These are phyloP conservation scores for Trichacis sp. DNA, from an alignment of 2,888 invertebrate species.

Conservation along the genomic window DNA sequence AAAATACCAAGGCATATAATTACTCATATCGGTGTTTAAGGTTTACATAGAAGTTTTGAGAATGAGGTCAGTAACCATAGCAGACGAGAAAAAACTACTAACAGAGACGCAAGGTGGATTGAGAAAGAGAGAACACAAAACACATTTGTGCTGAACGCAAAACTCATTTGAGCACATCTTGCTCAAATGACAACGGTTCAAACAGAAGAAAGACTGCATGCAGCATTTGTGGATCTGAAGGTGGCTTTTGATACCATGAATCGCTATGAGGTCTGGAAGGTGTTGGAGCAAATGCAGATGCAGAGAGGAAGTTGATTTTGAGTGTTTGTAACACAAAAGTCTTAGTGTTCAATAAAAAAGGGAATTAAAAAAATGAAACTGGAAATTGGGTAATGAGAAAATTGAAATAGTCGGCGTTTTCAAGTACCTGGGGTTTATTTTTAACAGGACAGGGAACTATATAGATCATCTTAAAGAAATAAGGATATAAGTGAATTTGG, in stretches of 20 bases:
- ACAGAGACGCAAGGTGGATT: no score
- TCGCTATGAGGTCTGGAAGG: conserved; percentile 28
- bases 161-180: no score
- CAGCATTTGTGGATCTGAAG: conserved; percentile 29
- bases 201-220: no score
- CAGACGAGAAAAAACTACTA: no score
- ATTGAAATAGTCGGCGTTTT: no score
- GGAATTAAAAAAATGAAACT: conserved; percentile 17
- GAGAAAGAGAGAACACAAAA: no score
- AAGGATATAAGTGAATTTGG: no score
- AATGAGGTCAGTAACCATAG: conserved; percentile 30
- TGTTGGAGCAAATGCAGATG: conserved; percentile 22
- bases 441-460: no score
- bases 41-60: conserved; percentile 12
- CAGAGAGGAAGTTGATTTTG: conserved; percentile 10
- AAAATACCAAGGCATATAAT: conserved; percentile 1
- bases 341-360: conserved; percentile 15
- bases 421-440: no score
- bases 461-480: no score
- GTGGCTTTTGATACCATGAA: conserved; percentile 41
- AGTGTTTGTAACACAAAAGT: conserved; percentile 28
- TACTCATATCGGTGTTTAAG: not conserved
- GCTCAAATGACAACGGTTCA: conserved; percentile 26
- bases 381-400: no score
- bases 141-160: no score